These are phyloP conservation scores for Microctenopoma steveboyesi DNA, from an alignment of 2,797 vertebrate species.

Conservation along the genomic window DNA sequence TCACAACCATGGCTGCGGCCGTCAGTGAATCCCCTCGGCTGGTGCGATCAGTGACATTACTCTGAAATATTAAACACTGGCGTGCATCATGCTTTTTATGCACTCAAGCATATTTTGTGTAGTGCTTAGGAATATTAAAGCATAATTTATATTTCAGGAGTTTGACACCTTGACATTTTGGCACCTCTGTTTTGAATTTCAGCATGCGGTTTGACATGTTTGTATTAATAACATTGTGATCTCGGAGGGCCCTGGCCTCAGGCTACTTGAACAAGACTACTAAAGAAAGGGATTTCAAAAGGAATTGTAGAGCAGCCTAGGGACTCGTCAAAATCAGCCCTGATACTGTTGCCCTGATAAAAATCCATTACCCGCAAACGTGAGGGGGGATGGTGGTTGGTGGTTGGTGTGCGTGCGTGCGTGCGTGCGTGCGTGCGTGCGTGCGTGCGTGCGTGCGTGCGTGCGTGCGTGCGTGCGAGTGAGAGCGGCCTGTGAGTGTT, in stretches of 20 bases:
- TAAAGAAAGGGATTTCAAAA: slow-evolving; percentile 88
- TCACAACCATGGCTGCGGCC: slow-evolving; percentile 53
- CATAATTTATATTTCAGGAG: slow-evolving; percentile 84
- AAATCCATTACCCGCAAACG: slow-evolving; percentile 86
- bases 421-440: slow-evolving; percentile 32
- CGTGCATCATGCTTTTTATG: slow-evolving; percentile 69
- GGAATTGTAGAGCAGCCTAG: slow-evolving; percentile 86
- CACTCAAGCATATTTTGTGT: slow-evolving; percentile 75
- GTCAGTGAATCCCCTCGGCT: slow-evolving; percentile 53
- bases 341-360: slow-evolving; percentile 84
- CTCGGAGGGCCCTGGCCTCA: slow-evolving; percentile 86
- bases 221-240: slow-evolving; percentile 89
- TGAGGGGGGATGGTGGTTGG: slow-evolving; percentile 70
- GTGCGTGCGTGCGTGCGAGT: slow-evolving; percentile 13
- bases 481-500: slow-evolving; percentile 28
- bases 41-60: slow-evolving; percentile 66
- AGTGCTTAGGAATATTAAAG: slow-evolving; percentile 85
- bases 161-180: slow-evolving; percentile 87
- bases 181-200: slow-evolving; percentile 86
- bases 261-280: slow-evolving; percentile 86
- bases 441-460: slow-evolving; percentile 14
- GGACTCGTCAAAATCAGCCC: slow-evolving; percentile 86
- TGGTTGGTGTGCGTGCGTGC: slow-evolving; percentile 34
- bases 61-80: slow-evolving; percentile 76
- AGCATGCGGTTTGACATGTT: slow-evolving; percentile 88